Conservation (phyloP, 2,113 vertebrate species). For the Plotosus lineatus region DNA sequence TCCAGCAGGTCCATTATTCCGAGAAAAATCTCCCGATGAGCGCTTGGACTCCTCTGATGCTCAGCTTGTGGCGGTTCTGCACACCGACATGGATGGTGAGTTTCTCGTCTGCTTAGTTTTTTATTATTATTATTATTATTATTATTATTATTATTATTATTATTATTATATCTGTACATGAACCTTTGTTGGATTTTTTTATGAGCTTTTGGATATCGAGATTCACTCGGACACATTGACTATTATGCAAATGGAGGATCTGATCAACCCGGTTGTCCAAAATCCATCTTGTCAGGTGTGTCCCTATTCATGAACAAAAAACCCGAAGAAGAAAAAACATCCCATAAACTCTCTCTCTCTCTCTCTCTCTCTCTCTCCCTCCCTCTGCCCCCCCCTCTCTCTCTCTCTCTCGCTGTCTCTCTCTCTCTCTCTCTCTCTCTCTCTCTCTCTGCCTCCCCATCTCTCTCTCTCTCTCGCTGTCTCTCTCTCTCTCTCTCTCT, state of each 20-base stretch:
- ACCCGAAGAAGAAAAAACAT: neutral
- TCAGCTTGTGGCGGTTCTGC: constrained; percentile 89
- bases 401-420: neutral
- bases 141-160: too few species aligned
- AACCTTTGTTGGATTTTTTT: neutral
- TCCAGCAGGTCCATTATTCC: constrained; percentile 86
- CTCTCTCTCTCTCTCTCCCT: neutral
- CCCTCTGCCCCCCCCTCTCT: neutral
- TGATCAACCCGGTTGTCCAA: constrained; percentile 89
- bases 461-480: neutral
- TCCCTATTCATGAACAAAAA: neutral
- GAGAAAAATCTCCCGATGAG: constrained; percentile 48
- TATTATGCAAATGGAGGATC: constrained; percentile 90
- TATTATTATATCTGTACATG: neutral
- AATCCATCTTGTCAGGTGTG: constrained; percentile 84
- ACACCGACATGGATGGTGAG: constrained; percentile 85
- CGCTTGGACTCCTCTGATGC: constrained; percentile 85
- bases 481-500: neutral
- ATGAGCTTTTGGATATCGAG: constrained; percentile 80
- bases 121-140: too few species aligned
- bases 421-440: neutral
- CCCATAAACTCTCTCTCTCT: neutral
- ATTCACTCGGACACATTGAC: constrained; percentile 85
- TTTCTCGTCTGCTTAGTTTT: neutral
- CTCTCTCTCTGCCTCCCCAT: neutral